Conservation (phyloP, 2,888 invertebrate genomes). For the Andrena praecox region DNA sequence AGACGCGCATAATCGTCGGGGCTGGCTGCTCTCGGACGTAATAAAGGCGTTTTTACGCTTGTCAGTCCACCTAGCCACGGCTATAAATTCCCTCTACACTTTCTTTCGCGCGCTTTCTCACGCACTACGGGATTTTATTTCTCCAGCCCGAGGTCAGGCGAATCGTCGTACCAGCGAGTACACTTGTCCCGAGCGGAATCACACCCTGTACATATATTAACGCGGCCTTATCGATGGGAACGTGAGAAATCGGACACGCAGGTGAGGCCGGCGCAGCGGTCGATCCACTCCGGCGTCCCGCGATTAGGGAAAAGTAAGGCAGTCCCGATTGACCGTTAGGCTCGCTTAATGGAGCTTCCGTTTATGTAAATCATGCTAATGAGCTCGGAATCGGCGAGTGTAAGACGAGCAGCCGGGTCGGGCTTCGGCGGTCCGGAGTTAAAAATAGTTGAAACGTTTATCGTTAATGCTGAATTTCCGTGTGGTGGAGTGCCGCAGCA, state of each 20-base stretch:
- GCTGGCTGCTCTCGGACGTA: constrained; percentile 11
- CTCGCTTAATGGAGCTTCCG: constrained; percentile 38
- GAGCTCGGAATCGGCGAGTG: constrained; percentile 24
- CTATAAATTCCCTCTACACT: constrained; percentile 41
- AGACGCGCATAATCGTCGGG: neutral
- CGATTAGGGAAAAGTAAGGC: constrained; percentile 60
- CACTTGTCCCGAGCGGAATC: constrained; percentile 17
- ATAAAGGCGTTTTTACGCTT: constrained; percentile 32
- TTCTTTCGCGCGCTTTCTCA: constrained; percentile 31
- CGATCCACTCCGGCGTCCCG: constrained; percentile 39
- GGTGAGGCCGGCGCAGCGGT: constrained; percentile 16
- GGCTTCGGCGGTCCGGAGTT: neutral
- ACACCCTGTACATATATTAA: constrained; percentile 35
- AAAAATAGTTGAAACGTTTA: constrained; percentile 11
- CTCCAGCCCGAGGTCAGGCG: constrained; percentile 44
- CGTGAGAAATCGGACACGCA: constrained; percentile 61
- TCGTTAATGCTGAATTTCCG: constrained; percentile 37
- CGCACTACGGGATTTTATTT: constrained; percentile 48
- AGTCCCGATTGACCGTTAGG: constrained; percentile 45
- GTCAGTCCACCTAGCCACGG: constrained; percentile 8
- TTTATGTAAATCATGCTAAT: constrained; percentile 47
- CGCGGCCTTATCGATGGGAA: constrained; percentile 48
- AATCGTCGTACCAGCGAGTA: constrained; percentile 33
- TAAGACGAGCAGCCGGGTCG: neutral
- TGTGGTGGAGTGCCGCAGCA: neutral